phyloP scores from a whole-genome alignment of 1,140 invertebrate genomes.

The Globodera rostochiensis region DNA sequence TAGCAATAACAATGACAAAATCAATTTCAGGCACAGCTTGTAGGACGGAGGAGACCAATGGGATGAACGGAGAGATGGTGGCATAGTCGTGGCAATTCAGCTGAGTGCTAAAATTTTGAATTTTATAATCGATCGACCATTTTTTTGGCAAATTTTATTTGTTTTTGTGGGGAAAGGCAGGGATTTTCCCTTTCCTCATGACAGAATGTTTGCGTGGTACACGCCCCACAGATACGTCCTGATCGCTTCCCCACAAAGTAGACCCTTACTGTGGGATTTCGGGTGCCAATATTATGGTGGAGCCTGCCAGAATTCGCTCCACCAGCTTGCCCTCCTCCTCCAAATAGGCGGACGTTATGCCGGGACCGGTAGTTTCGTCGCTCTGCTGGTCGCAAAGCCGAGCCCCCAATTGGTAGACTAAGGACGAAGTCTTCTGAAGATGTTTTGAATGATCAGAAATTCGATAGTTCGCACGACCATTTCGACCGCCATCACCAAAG shows the following conservation, averaged over 20 bases:
- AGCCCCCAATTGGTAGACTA: conserved; percentile 57
- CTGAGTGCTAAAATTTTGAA: conserved; percentile 36
- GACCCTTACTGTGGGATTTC: conserved; percentile 53
- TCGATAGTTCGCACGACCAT: conserved; percentile 20
- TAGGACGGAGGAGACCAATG: conserved; percentile 49
- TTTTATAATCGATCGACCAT: no score
- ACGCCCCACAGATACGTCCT: no score
- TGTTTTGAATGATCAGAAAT: background rate
- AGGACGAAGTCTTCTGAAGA: conserved; percentile 60
- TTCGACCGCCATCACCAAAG: conserved; percentile 56
- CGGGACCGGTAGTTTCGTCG: conserved; percentile 1
- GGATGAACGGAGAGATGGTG: conserved; percentile 60
- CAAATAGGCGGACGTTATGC: conserved; percentile 12
- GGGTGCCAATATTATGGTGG: conserved; percentile 60
- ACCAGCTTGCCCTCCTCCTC: conserved; percentile 42
- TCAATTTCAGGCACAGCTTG: conserved; percentile 56
- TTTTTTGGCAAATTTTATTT: no score
- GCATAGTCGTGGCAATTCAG: conserved; percentile 63
- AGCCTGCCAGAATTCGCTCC: conserved; percentile 43
- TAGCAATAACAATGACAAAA: conserved; percentile 56
- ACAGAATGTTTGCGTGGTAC: no score
- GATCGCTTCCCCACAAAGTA: no score
- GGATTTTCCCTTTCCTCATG: no score
- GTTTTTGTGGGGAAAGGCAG: no score
- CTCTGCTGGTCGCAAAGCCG: conserved; percentile 45